Conservation (phyloP, 1,140 invertebrate species). For the Olivierus martensii region DNA sequence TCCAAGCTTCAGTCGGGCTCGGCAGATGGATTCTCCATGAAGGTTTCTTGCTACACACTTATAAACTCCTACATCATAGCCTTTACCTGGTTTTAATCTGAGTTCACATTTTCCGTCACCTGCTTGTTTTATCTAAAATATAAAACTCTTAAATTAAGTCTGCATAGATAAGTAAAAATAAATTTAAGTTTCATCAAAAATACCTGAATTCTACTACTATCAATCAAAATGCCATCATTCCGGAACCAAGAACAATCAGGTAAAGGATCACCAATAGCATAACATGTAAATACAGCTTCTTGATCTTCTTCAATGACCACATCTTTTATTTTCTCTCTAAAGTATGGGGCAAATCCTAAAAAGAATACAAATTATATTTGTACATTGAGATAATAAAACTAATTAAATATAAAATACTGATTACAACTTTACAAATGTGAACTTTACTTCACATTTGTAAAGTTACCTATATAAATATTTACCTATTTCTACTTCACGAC, state of each 20-base stretch:
- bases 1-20: slow-evolving; percentile 37
- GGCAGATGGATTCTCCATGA: slow-evolving; percentile 36
- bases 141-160: not conserved
- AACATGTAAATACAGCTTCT: slow-evolving; percentile 38
- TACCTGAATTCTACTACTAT: slow-evolving; percentile 54
- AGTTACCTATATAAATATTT: not conserved
- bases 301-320: slow-evolving; percentile 49
- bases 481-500: slow-evolving; percentile 15
- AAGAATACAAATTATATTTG: slow-evolving; percentile 5
- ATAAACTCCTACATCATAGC: slow-evolving; percentile 56
- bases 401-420: not conserved
- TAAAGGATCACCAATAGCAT: slow-evolving; percentile 74
- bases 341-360: slow-evolving; percentile 29
- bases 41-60: slow-evolving; percentile 87
- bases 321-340: slow-evolving; percentile 39
- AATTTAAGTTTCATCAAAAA: not conserved
- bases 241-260: slow-evolving; percentile 91
- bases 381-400: not conserved
- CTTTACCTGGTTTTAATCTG: slow-evolving; percentile 53
- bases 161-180: not conserved
- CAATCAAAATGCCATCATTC: slow-evolving; percentile 69
- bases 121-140: slow-evolving; percentile 8
- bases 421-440: not conserved
- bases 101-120: slow-evolving; percentile 53
- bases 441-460: too few relatives aligned